A percentile compares a stretch with the other conserved stretches of the same genome.
Evolutionary conservation across 2,888 invertebrate genomes (phyloP).

Genomic region (Mesorhabditis sp.): DNA sequence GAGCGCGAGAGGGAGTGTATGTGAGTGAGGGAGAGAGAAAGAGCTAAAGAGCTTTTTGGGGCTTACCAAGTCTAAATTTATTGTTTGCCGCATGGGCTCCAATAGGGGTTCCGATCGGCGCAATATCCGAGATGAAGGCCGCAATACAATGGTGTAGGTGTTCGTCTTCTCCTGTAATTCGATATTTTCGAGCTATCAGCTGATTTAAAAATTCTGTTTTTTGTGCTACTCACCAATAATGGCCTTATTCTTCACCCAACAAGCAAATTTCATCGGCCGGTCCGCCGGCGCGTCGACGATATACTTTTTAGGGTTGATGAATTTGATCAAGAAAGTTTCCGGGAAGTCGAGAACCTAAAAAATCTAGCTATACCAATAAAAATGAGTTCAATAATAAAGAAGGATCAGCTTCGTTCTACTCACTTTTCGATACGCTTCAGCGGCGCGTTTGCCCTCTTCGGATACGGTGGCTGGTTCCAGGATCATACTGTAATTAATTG

Average conservation of each 20-base stretch:
- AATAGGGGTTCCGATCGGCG: constrained; percentile 55
- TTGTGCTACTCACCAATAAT: constrained; percentile 25
- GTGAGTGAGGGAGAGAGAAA: constrained; percentile 12
- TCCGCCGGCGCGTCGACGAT: constrained; percentile 24
- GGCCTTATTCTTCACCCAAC: constrained; percentile 57
- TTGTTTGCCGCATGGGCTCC: constrained; percentile 39
- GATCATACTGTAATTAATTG: constrained; percentile 21
- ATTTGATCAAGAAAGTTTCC: constrained; percentile 25
- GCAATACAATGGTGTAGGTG: constrained; percentile 59
- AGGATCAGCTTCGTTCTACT: background rate
- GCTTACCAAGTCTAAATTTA: constrained; percentile 24
- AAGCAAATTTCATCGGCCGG: constrained; percentile 37
- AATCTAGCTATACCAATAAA: background rate
- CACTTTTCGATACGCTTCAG: constrained; percentile 30
- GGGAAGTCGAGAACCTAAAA: constrained; percentile 32
- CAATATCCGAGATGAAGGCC: constrained; percentile 59
- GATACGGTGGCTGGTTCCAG: constrained; percentile 31
- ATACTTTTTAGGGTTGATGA: constrained; percentile 35
- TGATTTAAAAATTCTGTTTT: background rate
- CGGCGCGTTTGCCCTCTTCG: constrained; percentile 26
- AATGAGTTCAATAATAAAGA: constrained; percentile 33
- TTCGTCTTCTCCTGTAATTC: constrained; percentile 47
- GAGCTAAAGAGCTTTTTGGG: constrained; percentile 14
- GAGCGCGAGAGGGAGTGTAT: too few relatives aligned
- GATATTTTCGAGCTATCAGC: background rate